Conservation (phyloP, 1,140 invertebrate genomes). For the Solenopsis fugax region DNA sequence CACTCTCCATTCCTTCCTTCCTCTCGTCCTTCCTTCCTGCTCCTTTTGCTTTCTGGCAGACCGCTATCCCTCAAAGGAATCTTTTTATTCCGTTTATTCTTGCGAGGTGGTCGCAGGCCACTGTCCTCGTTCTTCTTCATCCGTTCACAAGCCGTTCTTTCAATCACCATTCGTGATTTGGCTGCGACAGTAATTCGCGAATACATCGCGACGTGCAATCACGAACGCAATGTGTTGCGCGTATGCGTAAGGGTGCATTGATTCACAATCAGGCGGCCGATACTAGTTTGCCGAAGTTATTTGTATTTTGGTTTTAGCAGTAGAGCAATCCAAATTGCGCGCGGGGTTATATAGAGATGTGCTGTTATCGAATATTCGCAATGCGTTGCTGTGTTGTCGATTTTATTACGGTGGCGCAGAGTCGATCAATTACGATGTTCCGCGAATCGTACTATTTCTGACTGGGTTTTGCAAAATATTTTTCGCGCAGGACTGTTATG, state of each 20-base stretch:
- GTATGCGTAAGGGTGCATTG: not conserved
- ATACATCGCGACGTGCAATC: not conserved
- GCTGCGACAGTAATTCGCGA: not conserved
- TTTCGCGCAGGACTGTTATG: constrained; percentile 7
- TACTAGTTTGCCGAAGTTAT: constrained; percentile 50
- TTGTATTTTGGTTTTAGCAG: constrained; percentile 56
- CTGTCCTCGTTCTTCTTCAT: constrained; percentile 11
- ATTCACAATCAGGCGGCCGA: not conserved
- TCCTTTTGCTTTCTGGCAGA: constrained; percentile 20
- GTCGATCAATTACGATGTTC: constrained; percentile 55
- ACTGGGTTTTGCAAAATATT: constrained; percentile 39
- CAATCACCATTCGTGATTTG: not conserved
- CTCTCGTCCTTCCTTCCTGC: constrained; percentile 23
- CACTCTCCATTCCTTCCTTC: constrained; percentile 50
- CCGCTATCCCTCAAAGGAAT: constrained; percentile 53
- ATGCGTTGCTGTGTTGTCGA: constrained; percentile 51
- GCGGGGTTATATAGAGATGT: constrained; percentile 2
- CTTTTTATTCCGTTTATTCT: constrained; percentile 48
- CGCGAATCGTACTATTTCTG: constrained; percentile 27
- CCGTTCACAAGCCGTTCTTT: not conserved
- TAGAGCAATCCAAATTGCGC: constrained; percentile 15
- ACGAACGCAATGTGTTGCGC: not conserved
- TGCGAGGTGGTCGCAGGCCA: not conserved
- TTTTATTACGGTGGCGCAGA: constrained; percentile 49
- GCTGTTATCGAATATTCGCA: constrained; percentile 59